Conservation (phyloP, 2,113 vertebrate species). For the Amazona vittata region DNA sequence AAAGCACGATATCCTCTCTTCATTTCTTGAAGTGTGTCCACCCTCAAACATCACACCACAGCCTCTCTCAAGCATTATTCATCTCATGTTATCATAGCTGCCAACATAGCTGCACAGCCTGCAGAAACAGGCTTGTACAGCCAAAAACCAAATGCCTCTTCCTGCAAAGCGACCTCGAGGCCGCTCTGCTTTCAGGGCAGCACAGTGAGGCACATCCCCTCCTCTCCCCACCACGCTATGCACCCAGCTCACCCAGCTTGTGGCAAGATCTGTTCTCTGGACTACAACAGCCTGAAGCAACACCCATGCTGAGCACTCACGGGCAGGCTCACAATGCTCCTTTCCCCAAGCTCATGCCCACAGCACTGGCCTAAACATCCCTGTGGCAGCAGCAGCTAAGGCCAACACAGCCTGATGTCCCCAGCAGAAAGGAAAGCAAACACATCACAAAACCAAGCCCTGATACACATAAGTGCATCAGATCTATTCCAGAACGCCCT, state of each 20-base stretch:
- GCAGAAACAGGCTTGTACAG: conserved; percentile 3
- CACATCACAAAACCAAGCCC: background rate
- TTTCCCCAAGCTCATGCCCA: background rate
- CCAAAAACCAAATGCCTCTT: conserved; percentile 14
- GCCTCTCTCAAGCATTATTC: conserved; percentile 27
- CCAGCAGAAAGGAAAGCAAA: background rate
- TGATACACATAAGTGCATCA: background rate
- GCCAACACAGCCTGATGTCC: background rate
- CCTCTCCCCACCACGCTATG: background rate
- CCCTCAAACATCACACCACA: conserved; percentile 63
- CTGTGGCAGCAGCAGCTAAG: background rate
- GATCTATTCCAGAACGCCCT: background rate
- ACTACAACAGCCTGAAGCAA: background rate
- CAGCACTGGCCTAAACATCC: background rate
- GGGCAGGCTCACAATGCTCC: background rate
- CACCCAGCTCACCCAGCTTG: background rate
- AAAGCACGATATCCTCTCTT: background rate
- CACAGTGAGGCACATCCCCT: background rate
- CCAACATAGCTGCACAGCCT: conserved; percentile 38
- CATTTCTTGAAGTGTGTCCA: conserved; percentile 29
- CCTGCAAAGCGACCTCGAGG: background rate
- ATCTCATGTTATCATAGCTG: conserved; percentile 48
- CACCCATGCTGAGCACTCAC: fast-evolving
- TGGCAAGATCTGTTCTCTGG: background rate
- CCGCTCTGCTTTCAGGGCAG: background rate